A percentile compares a stretch with the other conserved stretches of the same genome.
phyloP scores from a whole-genome alignment of 2,888 invertebrate species.

The Cheilosia variabilis region DNA sequence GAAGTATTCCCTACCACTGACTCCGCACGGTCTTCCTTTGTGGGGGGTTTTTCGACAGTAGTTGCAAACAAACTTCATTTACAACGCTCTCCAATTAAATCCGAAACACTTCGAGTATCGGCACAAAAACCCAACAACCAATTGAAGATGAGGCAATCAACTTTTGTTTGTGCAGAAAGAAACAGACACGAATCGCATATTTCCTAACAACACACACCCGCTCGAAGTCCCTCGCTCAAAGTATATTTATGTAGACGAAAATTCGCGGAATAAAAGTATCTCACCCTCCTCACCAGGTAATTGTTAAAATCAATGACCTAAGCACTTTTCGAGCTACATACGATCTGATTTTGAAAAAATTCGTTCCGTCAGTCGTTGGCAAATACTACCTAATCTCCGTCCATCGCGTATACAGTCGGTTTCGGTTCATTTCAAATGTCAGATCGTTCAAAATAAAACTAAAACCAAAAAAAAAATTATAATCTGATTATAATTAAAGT shows the following conservation, averaged over 20 bases:
- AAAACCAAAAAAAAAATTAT: neutral
- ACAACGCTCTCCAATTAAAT: no score
- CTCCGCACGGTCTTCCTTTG: no score
- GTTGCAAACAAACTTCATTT: no score
- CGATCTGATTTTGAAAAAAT: neutral
- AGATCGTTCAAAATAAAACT: slow-evolving; percentile 15
- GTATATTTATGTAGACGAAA: neutral
- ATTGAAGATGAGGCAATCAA: slow-evolving; percentile 13
- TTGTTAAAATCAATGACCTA: slow-evolving; percentile 56
- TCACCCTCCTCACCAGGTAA: slow-evolving; percentile 34
- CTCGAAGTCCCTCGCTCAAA: neutral
- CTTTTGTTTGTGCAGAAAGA: neutral
- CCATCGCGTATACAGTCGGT: slow-evolving; percentile 11
- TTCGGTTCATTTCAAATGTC: slow-evolving; percentile 25
- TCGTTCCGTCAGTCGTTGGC: slow-evolving; percentile 34
- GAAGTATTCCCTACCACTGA: no score
- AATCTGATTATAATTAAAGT: no score
- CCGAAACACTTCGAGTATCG: no score
- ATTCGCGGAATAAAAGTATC: slow-evolving; percentile 42
- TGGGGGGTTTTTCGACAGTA: no score
- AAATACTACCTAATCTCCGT: neutral
- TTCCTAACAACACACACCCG: neutral
- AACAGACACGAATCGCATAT: neutral
- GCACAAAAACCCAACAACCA: no score
- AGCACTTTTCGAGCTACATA: slow-evolving; percentile 19